Evolutionary conservation across 2,888 invertebrate species (phyloP), one percentile per base, ranked within the genome.

Genomic region (Melangyna quadrimaculata): DNA sequence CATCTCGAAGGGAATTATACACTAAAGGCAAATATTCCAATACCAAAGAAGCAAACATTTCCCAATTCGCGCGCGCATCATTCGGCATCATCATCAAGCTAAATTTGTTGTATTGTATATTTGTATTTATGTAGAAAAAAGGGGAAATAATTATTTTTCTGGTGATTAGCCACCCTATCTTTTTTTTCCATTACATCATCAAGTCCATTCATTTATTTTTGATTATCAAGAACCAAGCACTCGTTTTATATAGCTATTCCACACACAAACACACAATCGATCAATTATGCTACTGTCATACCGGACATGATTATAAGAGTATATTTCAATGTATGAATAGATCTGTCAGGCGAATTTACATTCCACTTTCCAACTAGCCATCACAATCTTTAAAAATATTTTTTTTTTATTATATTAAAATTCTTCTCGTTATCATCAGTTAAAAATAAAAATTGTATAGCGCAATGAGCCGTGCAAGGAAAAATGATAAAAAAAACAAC

Each of bases 281-380:
- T 86, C 86, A 86, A 78, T 81, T 86, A 70, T 37, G 35, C 70
- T 59, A 51, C 86, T 86, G 86, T 81, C 86, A 81, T 63, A 72
- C 80, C 73, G 81, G 86, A 86, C 86, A 63, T 51, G 67, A 51
- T 35, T 67, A 24, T 35, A 67, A 43, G 17, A 65, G 10, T 45
- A 45, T 29, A 32, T 29, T 32, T 57, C 71, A 48, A 72, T 77
- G 27, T 71, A 45, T 71, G 83, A 79, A 79, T 75, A 80, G 78
- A 83, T 83, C 73, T 78, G 72, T 43, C 29, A 37, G 37, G 27
- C 40, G 51, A 83, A 83, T 75, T 71, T 75, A 75, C 74, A 75
- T 79, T 71, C 53, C 61, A 51, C 48, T 37, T 65, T 29, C n/a
- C 9, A 35, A 12, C 35, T 37, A 19, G 35, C 32, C 35, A 53